Evolutionary conservation across 1,140 invertebrate genomes (phyloP).

Genomic region (Ridgeia piscesae): DNA sequence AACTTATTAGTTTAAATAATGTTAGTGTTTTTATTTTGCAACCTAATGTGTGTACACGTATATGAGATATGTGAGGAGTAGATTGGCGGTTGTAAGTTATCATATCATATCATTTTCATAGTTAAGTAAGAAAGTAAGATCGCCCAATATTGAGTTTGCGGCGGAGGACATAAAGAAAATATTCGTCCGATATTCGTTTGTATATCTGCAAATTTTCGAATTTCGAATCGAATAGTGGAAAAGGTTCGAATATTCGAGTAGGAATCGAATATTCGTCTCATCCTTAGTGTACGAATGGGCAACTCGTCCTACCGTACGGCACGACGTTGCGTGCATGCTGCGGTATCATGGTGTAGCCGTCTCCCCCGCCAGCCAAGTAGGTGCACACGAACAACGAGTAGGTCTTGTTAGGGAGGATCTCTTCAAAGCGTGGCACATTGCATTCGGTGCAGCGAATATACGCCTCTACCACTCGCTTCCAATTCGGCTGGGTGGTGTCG

Average conservation of each 20-base stretch:
- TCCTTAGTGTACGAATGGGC: background rate
- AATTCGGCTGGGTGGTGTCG: constrained; percentile 54
- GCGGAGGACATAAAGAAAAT: background rate
- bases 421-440: constrained; percentile 65
- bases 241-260: too few relatives aligned
- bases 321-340: background rate
- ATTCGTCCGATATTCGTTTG: background rate
- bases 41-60: too few relatives aligned
- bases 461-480: constrained; percentile 64
- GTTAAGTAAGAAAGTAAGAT: background rate
- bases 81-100: too few relatives aligned
- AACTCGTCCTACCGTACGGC: background rate
- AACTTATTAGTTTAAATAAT: too few relatives aligned
- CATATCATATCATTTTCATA: background rate
- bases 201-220: too few relatives aligned
- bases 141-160: background rate
- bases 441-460: constrained; percentile 68
- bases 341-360: constrained; percentile 62
- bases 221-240: too few relatives aligned
- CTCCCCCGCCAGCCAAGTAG: constrained; percentile 70
- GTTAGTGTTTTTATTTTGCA: too few relatives aligned
- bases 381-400: constrained; percentile 68
- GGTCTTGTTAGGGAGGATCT: constrained; percentile 47
- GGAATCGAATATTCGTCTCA: too few relatives aligned
- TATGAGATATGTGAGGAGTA: too few relatives aligned